Percentiles rank a stretch among this genome's conserved stretches.
These are phyloP conservation scores for Xenopus tropicalis DNA, from an alignment of 2,113 vertebrate genomes.

Conservation along the genomic window DNA sequence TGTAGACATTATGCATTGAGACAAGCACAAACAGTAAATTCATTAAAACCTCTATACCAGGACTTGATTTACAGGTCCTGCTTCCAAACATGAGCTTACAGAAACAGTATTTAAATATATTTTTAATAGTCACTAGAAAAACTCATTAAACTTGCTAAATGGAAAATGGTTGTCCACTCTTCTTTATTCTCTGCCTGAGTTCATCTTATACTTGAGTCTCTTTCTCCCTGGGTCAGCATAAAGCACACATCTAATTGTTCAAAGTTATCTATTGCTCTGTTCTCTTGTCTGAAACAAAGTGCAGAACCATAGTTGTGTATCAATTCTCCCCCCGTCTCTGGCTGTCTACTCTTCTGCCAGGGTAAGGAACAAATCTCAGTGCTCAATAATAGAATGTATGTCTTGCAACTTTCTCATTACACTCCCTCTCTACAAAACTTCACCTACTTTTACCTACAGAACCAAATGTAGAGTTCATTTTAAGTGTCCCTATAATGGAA, in stretches of 20 bases:
- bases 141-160: conserved; percentile 37
- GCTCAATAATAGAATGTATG: conserved; percentile 15
- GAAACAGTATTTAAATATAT: conserved; percentile 33
- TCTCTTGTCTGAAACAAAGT: conserved; percentile 33
- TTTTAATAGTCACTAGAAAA: conserved; percentile 15
- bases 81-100: conserved; percentile 25
- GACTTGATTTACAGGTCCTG: conserved; percentile 25
- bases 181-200: conserved; percentile 18
- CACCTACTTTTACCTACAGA: too few relatives aligned
- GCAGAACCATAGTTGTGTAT: conserved; percentile 34
- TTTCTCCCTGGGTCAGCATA: conserved; percentile 45
- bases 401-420: background rate
- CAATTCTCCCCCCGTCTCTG: conserved; percentile 18
- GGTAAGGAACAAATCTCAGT: conserved; percentile 32
- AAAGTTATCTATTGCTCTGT: conserved; percentile 39
- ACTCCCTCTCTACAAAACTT: background rate
- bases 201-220: conserved; percentile 39
- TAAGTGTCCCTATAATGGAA: too few relatives aligned
- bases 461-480: too few relatives aligned
- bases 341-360: conserved; percentile 32
- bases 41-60: conserved; percentile 4
- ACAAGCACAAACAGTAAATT: conserved; percentile 20
- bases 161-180: conserved; percentile 24
- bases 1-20: conserved; percentile 8
- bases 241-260: conserved; percentile 41